Conservation (phyloP, 1,140 invertebrate species). For the Trinorchestia longiramus region DNA sequence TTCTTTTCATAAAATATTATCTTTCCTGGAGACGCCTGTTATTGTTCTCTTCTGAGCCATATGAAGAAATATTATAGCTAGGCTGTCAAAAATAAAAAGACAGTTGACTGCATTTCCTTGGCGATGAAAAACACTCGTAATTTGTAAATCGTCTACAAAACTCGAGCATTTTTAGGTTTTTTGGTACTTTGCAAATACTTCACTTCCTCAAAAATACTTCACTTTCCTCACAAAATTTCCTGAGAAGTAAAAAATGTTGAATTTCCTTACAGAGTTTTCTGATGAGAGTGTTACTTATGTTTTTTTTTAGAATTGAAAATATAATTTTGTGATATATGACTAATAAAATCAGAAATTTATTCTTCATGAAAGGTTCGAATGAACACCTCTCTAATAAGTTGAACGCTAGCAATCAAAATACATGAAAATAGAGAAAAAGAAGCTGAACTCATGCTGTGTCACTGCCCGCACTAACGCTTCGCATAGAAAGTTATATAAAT, state of each 20-base stretch:
- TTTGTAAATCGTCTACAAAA: conserved; percentile 25
- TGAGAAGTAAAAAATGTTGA: background rate
- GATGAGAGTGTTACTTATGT: background rate
- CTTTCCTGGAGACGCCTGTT: background rate
- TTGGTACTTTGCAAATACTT: background rate
- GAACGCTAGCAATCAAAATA: too few species aligned
- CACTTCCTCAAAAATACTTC: background rate
- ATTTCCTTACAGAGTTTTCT: background rate
- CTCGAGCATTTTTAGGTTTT: background rate
- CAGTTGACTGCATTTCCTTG: background rate
- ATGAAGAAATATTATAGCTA: conserved; percentile 35
- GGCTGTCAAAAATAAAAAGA: background rate
- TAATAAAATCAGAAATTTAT: background rate
- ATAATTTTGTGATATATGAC: background rate
- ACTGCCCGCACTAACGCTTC: too few species aligned
- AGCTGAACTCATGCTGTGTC: too few species aligned
- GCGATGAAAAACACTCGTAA: conserved; percentile 29
- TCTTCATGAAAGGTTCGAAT: too few species aligned
- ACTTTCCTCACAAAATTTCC: background rate
- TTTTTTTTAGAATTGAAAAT: background rate
- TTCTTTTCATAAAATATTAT: conserved; percentile 30
- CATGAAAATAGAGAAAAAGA: too few species aligned
- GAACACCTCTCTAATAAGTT: too few species aligned
- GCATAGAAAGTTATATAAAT: too few species aligned
- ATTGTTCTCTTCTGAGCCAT: conserved; percentile 9